Evolutionary conservation across 2,888 invertebrate species (phyloP).

Genomic region (Trichopria drosophilae): DNA sequence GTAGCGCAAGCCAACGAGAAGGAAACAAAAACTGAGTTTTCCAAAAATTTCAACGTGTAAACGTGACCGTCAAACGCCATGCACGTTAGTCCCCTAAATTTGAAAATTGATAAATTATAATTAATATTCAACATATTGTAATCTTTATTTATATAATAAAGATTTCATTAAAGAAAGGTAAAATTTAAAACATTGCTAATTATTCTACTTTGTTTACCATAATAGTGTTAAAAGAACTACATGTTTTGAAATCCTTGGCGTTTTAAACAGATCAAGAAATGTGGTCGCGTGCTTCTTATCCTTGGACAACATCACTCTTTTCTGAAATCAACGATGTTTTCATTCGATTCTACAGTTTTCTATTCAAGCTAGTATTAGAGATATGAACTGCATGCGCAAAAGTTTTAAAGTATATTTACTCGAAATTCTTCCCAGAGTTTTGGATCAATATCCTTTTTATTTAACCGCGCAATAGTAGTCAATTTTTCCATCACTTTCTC

Average conservation of each 20-base stretch:
- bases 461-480: slow-evolving; percentile 60
- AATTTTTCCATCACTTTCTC: slow-evolving; percentile 60
- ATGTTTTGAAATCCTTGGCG: slow-evolving; percentile 58
- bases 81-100: slow-evolving; percentile 71
- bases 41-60: slow-evolving; percentile 80
- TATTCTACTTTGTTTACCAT: slow-evolving; percentile 52
- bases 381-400: not conserved
- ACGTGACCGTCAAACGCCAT: slow-evolving; percentile 86
- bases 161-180: slow-evolving; percentile 2
- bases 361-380: too few species aligned
- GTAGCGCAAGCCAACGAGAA: slow-evolving; percentile 83
- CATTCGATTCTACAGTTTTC: too few species aligned
- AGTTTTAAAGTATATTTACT: slow-evolving; percentile 45
- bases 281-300: slow-evolving; percentile 50
- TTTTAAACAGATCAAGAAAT: slow-evolving; percentile 59
- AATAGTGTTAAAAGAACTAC: slow-evolving; percentile 58
- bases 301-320: slow-evolving; percentile 46
- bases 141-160: slow-evolving; percentile 6
- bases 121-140: slow-evolving; percentile 2
- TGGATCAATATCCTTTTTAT: slow-evolving; percentile 57
- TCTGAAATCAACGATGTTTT: slow-evolving; percentile 41
- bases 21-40: slow-evolving; percentile 78
- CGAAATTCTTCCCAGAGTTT: slow-evolving; percentile 56
- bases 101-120: slow-evolving; percentile 6
- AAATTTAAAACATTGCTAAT: not conserved